phyloP scores from a whole-genome alignment of 2,888 invertebrate species.

The Pollenia angustigena region DNA sequence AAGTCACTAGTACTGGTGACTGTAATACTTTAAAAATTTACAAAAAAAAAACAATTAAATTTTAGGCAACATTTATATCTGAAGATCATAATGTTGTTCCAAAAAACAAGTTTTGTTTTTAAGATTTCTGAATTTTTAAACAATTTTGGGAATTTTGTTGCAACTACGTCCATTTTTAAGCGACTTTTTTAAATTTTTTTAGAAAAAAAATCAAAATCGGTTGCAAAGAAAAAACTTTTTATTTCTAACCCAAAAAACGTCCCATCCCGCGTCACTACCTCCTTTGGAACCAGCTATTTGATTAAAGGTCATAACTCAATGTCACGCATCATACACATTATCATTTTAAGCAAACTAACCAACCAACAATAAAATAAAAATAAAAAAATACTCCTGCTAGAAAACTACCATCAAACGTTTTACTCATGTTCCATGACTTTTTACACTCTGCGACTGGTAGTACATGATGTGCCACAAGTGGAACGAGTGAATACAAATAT shows the following conservation, averaged over 20 bases:
- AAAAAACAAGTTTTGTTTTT: too few species aligned
- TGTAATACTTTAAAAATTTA: too few species aligned
- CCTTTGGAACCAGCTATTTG: conserved; percentile 20
- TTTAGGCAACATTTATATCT: too few species aligned
- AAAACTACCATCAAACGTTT: conserved; percentile 45
- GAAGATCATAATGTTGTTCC: too few species aligned
- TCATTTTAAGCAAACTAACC: conserved; percentile 39
- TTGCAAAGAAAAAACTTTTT: neutral
- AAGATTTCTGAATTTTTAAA: too few species aligned
- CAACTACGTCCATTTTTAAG: too few species aligned
- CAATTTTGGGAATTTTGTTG: too few species aligned
- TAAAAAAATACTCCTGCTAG: conserved; percentile 2
- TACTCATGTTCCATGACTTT: conserved; percentile 22
- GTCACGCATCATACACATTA: conserved; percentile 70
- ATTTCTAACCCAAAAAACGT: neutral
- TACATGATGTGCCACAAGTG: conserved; percentile 19
- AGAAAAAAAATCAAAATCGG: neutral
- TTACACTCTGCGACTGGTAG: conserved; percentile 16
- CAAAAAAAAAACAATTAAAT: too few species aligned
- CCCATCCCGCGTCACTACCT: conserved; percentile 14
- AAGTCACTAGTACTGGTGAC: too few species aligned
- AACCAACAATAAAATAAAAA: conserved; percentile 14
- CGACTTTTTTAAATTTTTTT: neutral
- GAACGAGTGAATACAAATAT: conserved; percentile 38
- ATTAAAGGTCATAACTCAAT: conserved; percentile 67